Evolutionary conservation across 2,888 invertebrate species (phyloP).

Genomic region (Drosophila meridionalis): DNA sequence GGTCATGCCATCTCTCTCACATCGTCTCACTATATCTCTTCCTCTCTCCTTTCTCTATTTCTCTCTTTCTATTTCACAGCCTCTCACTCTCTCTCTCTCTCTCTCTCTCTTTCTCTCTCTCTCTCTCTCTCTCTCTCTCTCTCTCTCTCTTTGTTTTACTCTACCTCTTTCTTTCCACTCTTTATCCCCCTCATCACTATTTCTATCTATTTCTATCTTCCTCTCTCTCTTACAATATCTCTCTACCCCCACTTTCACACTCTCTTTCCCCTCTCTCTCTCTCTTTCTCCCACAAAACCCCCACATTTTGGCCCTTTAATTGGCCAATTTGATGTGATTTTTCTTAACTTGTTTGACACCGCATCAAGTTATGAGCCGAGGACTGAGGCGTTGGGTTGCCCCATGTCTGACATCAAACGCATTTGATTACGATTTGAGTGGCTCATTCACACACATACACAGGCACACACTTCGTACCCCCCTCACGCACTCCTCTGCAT

Average conservation of each 20-base stretch:
- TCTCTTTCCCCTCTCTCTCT: background rate
- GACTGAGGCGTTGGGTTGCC: background rate
- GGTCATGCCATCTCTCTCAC: background rate
- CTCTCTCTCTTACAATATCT: too few relatives aligned
- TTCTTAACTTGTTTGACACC: slow-evolving; percentile 46
- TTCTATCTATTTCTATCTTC: too few relatives aligned
- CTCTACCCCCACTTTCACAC: too few relatives aligned
- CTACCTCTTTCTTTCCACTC: too few relatives aligned
- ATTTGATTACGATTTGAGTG: slow-evolving; percentile 54
- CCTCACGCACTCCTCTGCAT: background rate
- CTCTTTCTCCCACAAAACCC: background rate
- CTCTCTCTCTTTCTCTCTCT: background rate
- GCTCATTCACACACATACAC: too few relatives aligned
- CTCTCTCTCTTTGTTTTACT: background rate
- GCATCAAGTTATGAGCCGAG: slow-evolving; percentile 29
- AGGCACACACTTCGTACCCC: background rate
- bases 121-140: background rate
- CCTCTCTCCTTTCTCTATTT: background rate
- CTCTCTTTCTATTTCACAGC: too few relatives aligned
- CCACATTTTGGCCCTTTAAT: slow-evolving; percentile 63
- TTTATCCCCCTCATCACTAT: too few relatives aligned
- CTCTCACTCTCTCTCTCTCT: too few relatives aligned
- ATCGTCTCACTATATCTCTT: too few relatives aligned
- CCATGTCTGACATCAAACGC: slow-evolving; percentile 14
- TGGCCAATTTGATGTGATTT: slow-evolving; percentile 65